A percentile compares a stretch with the other conserved stretches of the same genome.
These are phyloP conservation scores for Myotis lucifugus DNA, from an alignment of 2,113 vertebrate genomes.

Conservation along the genomic window DNA sequence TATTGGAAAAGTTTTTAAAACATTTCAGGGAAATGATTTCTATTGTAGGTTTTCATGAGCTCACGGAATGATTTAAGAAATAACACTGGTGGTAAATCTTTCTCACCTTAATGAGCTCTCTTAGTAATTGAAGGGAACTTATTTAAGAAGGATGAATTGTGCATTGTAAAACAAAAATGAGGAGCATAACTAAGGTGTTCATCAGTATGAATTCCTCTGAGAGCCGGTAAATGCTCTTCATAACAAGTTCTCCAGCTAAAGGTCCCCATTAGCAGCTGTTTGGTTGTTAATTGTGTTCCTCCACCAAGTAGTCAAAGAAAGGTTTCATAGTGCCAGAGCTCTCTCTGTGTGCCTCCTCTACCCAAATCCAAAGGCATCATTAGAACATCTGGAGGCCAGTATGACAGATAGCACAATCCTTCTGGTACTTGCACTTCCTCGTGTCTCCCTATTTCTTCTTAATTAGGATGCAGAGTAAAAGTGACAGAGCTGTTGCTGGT, in stretches of 20 bases:
- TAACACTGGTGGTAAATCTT: slow-evolving; percentile 22
- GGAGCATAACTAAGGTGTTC: neutral
- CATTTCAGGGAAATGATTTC: slow-evolving; percentile 35
- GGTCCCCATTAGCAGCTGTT: slow-evolving; percentile 69
- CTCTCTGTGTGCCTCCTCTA: slow-evolving; percentile 37
- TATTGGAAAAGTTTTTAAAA: slow-evolving; percentile 20
- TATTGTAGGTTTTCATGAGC: neutral
- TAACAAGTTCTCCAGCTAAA: slow-evolving; percentile 56
- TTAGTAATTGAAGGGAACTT: slow-evolving; percentile 59
- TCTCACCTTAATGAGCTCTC: slow-evolving; percentile 54
- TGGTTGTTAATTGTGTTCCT: slow-evolving; percentile 70
- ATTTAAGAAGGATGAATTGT: slow-evolving; percentile 45
- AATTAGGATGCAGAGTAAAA: slow-evolving; percentile 70
- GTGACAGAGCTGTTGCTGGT: slow-evolving; percentile 55
- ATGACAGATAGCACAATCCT: slow-evolving; percentile 44
- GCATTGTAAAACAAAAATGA: slow-evolving; percentile 51
- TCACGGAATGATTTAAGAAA: neutral
- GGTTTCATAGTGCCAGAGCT: neutral
- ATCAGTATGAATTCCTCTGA: neutral
- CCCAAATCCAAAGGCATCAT: slow-evolving; percentile 32
- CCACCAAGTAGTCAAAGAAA: slow-evolving; percentile 37
- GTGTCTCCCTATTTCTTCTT: slow-evolving; percentile 49
- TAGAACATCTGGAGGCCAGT: slow-evolving; percentile 60
- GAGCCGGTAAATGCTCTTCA: neutral
- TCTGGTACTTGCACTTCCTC: neutral